Percentiles rank a stretch among this genome's conserved stretches.
These are phyloP conservation scores for Calameuta pallipes DNA, from an alignment of 2,888 invertebrate species.

Conservation along the genomic window DNA sequence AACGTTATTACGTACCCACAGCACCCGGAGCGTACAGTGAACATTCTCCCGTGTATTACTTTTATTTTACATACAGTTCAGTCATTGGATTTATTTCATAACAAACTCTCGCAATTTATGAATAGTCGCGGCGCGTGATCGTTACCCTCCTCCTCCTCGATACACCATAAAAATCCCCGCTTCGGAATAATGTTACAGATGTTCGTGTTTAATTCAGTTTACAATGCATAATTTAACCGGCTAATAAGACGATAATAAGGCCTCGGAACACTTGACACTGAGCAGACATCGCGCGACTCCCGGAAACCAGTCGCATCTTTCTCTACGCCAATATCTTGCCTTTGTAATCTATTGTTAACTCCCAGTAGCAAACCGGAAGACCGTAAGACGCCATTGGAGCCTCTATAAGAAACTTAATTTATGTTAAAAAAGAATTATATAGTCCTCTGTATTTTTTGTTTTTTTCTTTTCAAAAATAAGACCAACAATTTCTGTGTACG, in stretches of 20 bases:
- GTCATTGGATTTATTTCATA: constrained; percentile 59
- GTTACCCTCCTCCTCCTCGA: constrained; percentile 25
- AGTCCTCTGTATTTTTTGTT: neutral
- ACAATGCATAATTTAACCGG: constrained; percentile 40
- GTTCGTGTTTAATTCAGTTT: constrained; percentile 26
- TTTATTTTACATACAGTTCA: constrained; percentile 53
- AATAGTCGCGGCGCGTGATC: constrained; percentile 27
- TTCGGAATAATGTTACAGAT: constrained; percentile 33
- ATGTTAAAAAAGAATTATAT: neutral
- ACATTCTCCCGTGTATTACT: constrained; percentile 55
- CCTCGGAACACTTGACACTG: constrained; percentile 51
- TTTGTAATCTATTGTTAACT: neutral
- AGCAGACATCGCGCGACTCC: constrained; percentile 33
- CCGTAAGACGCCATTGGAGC: neutral
- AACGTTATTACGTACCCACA: constrained; percentile 38
- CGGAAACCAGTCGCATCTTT: neutral
- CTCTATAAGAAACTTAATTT: neutral
- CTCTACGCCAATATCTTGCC: neutral
- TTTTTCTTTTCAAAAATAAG: too few species aligned
- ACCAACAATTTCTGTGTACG: neutral
- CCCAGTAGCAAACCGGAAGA: neutral
- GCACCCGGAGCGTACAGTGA: constrained; percentile 56
- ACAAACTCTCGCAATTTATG: constrained; percentile 49
- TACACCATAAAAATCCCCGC: constrained; percentile 28
- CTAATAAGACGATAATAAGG: constrained; percentile 48